Conservation (phyloP, 2,888 invertebrate species). For the Sarcophaga variegata region DNA sequence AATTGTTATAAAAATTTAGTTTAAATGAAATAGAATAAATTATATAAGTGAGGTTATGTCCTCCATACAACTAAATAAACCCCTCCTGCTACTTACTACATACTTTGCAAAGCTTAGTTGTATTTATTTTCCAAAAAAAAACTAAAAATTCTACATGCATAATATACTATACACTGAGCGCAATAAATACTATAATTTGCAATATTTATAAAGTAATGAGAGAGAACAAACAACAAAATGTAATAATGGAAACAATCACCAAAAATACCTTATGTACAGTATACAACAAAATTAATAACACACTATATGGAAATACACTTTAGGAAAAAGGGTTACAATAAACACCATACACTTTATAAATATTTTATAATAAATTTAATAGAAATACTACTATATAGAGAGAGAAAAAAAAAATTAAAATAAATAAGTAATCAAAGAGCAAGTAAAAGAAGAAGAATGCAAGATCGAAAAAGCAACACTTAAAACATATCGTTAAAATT, state of each 20-base stretch:
- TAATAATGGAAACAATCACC: constrained; percentile 58
- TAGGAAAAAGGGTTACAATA: background rate
- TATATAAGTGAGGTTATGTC: too few relatives aligned
- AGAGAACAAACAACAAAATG: constrained; percentile 12
- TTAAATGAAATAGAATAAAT: background rate
- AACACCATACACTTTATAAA: background rate
- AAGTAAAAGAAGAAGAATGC: constrained; percentile 2
- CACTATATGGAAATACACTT: constrained; percentile 4
- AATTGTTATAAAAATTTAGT: background rate
- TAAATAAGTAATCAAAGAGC: background rate
- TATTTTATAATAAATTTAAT: too few relatives aligned
- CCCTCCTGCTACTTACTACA: too few relatives aligned
- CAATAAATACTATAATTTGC: background rate
- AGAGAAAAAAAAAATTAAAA: constrained; percentile 12
- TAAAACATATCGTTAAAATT: constrained; percentile 66
- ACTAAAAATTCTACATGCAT: background rate
- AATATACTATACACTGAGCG: background rate
- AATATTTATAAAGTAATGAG: background rate
- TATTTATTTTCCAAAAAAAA: too few relatives aligned
- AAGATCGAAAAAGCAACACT: constrained; percentile 25
- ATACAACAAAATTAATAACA: constrained; percentile 38
- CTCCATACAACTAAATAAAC: too few relatives aligned
- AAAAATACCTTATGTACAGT: constrained; percentile 65
- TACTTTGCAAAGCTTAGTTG: constrained; percentile 41
- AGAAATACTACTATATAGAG: background rate